Percentiles rank a stretch among this genome's conserved stretches.
Conservation (phyloP, 2,888 invertebrate genomes). For the Lasioglossum zephyrum region DNA sequence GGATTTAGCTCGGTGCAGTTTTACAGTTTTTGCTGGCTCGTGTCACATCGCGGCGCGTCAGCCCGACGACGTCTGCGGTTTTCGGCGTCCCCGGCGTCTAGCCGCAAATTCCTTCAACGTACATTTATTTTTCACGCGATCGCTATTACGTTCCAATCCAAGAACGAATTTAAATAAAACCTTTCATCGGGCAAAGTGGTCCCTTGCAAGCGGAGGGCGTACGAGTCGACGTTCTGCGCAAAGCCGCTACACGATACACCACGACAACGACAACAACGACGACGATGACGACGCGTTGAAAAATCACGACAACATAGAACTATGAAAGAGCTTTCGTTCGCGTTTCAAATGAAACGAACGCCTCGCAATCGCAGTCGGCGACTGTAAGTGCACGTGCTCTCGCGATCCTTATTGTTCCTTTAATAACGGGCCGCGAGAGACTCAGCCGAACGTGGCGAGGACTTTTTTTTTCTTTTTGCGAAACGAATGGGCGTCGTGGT, state of each 20-base stretch:
- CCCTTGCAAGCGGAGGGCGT: background rate
- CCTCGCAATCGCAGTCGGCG: background rate
- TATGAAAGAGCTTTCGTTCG: slow-evolving; percentile 16
- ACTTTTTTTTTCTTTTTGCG: background rate
- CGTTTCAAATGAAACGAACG: background rate
- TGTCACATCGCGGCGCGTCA: background rate
- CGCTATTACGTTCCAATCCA: background rate
- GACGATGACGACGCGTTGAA: slow-evolving; percentile 1
- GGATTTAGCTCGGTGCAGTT: slow-evolving; percentile 16
- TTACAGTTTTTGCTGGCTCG: slow-evolving; percentile 4
- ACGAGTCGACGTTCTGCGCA: background rate
- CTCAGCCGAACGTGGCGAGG: background rate
- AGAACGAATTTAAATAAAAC: slow-evolving; percentile 39
- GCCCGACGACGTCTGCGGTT: background rate
- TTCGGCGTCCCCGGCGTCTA: background rate
- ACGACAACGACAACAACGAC: background rate
- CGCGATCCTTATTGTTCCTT: slow-evolving; percentile 39
- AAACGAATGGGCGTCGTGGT: background rate
- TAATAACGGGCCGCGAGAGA: slow-evolving; percentile 30
- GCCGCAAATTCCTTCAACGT: background rate
- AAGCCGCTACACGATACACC: background rate
- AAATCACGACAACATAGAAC: slow-evolving; percentile 18
- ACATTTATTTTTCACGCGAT: slow-evolving; percentile 10
- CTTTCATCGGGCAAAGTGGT: slow-evolving; percentile 23
- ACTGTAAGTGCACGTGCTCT: slow-evolving; percentile 19